Base-by-base conservation (phyloP, 2,113 vertebrate species). In the Jacana jacana region DNA sequence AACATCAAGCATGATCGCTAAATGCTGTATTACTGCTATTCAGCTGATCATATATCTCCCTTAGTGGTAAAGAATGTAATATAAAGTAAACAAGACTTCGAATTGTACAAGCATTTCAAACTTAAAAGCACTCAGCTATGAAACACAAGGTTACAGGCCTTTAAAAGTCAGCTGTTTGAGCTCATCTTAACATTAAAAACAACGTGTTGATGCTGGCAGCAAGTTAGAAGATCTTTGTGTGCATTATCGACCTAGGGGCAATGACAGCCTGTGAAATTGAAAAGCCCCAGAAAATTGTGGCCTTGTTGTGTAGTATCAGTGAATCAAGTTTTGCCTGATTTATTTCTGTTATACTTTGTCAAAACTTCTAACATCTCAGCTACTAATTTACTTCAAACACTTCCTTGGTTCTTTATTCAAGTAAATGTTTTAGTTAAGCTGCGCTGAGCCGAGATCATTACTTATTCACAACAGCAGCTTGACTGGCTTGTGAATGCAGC, bases 361-460 rank as follows among this genome's bases (percentile, higher is more conserved):
- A 88, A 91, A 94, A 63, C 39, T 90, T 95, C 30, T 58, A 90
- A 75, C 73, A 73, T 58, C 44, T 95, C 76, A n/a, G 44, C 89
- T 89, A 49, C 66, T 72, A 22, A 83, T 87, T 89, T 61, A 49
- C 61, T 93, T 91, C 54, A 87, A 91, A 92, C 17, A 19, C 66
- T 93, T 93, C 44, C 80, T 7, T 7, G 6, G 51, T 31, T 87
- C 30, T 81, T 89, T 92, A 89, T 93, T 93, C 71, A 93, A 92
- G 95, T 28, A 61, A 54, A 57, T 20, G 49, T 44, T 95, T 84
- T 35, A 61, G 85, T 64, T 93, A 69, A 92, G 87, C 81, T 27
- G 48, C 6, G 7, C 28, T 73, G 76, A 82, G 69, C 23, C 2
- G 2, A 83, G 57, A 76, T 23, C 52, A 46, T 85, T 93, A 20